Conservation (phyloP, 2,113 vertebrate species). For the Semnornis frantzii region DNA sequence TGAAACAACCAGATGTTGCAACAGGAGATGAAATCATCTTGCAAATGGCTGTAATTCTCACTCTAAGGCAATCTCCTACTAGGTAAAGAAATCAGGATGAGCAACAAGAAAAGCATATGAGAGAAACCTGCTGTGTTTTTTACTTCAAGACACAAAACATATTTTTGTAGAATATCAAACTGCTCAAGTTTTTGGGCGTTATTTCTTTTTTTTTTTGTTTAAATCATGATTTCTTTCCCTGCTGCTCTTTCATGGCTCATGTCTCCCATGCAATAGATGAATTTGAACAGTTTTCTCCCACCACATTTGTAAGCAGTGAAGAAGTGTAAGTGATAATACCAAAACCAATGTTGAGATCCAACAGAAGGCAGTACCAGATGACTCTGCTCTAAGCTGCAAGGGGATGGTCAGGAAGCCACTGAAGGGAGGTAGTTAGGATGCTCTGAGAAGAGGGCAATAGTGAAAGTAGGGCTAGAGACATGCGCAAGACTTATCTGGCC, state of each 20-base stretch:
- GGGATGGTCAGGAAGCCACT: neutral
- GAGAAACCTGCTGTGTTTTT: neutral
- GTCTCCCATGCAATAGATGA: neutral
- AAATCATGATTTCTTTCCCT: neutral
- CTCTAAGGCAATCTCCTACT: slow-evolving; percentile 5
- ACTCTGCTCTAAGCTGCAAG: neutral
- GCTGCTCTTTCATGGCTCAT: neutral
- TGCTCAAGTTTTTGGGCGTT: neutral
- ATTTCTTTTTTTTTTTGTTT: neutral
- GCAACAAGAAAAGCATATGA: neutral
- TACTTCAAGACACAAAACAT: neutral
- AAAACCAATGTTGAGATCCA: neutral
- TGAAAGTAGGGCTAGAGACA: neutral
- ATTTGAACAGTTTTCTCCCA: neutral
- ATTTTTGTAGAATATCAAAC: slow-evolving; percentile 23
- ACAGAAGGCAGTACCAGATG: neutral
- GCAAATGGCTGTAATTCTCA: slow-evolving; percentile 35
- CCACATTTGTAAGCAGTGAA: neutral
- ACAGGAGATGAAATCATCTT: slow-evolving; percentile 44
- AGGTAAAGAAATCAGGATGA: slow-evolving; percentile 23
- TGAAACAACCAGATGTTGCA: slow-evolving; percentile 8
- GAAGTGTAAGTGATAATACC: neutral
- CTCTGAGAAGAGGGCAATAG: neutral
- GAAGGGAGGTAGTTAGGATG: neutral
- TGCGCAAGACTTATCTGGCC: accelerated